phyloP scores from a whole-genome alignment of 30 jellyfish, hydroid and myxozoan species.

The Aurelia aurita region DNA sequence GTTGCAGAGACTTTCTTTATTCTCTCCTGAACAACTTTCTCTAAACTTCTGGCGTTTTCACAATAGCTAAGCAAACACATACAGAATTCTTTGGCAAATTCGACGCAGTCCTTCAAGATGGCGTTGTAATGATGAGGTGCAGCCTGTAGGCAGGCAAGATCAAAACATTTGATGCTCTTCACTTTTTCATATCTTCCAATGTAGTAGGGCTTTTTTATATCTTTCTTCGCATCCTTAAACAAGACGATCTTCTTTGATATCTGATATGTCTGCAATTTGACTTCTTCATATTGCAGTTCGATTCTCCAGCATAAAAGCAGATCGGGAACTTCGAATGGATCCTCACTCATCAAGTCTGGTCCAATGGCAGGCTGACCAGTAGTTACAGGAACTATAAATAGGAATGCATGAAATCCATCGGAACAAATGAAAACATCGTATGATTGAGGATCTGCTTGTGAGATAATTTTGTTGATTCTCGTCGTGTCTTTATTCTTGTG shows the following conservation, averaged over 20 bases:
- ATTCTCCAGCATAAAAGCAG: slow-evolving; percentile 22
- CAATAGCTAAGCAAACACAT: slow-evolving; percentile 49
- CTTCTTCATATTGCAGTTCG: slow-evolving; percentile 25
- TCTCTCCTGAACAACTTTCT: slow-evolving; percentile 10
- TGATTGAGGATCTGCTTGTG: neutral
- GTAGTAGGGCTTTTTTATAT: neutral
- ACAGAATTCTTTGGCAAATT: slow-evolving; percentile 59
- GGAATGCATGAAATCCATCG: slow-evolving; percentile 53
- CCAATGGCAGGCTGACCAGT: slow-evolving; percentile 3
- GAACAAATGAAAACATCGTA: slow-evolving; percentile 40
- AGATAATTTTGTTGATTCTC: slow-evolving; percentile 16
- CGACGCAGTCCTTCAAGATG: slow-evolving; percentile 55
- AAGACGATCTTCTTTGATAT: slow-evolving; percentile 9
- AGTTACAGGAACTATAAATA: slow-evolving; percentile 1
- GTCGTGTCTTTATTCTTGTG: slow-evolving; percentile 16
- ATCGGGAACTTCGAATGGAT: slow-evolving; percentile 36
- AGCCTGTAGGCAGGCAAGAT: slow-evolving; percentile 45
- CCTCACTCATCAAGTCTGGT: slow-evolving; percentile 2
- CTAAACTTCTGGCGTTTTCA: slow-evolving; percentile 7
- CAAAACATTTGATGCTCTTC: slow-evolving; percentile 33
- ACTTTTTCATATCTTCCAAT: slow-evolving; percentile 42
- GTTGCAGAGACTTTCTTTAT: slow-evolving; percentile 49
- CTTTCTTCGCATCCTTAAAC: slow-evolving; percentile 15
- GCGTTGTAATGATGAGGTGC: slow-evolving; percentile 64
- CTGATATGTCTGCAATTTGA: slow-evolving; percentile 29